A percentile compares a stretch with the other conserved stretches of the same genome.
Conservation (phyloP, 1,140 invertebrate genomes). For the Drosophila erecta region DNA sequence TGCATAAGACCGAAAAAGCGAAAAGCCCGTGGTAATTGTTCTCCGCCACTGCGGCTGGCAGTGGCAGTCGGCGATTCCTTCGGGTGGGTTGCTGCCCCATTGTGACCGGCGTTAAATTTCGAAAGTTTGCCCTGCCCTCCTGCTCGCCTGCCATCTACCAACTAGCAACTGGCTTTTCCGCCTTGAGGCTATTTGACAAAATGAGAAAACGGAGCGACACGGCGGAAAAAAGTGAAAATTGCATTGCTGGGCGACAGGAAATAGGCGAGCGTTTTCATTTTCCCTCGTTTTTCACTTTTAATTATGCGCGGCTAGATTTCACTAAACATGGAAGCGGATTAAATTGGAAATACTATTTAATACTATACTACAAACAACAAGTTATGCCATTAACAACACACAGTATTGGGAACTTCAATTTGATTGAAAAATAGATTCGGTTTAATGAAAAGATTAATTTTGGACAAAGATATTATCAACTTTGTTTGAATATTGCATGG, state of each 20-base stretch:
- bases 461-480: neutral
- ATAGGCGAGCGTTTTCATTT: conserved; percentile 46
- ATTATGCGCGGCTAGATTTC: conserved; percentile 38
- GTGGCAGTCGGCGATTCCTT: conserved; percentile 25
- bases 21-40: conserved; percentile 64
- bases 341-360: too few relatives aligned
- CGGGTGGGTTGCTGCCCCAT: conserved; percentile 40
- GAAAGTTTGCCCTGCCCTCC: conserved; percentile 68
- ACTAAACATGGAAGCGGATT: conserved; percentile 11
- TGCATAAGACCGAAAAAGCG: conserved; percentile 65
- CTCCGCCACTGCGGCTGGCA: conserved; percentile 43
- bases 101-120: conserved; percentile 79
- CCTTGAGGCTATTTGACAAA: conserved; percentile 67
- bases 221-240: conserved; percentile 46
- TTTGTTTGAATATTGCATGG: neutral
- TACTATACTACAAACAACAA: too few relatives aligned
- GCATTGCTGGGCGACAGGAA: conserved; percentile 47
- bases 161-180: conserved; percentile 11
- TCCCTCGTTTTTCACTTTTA: conserved; percentile 29
- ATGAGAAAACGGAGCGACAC: conserved; percentile 39
- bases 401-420: too few relatives aligned
- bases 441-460: neutral
- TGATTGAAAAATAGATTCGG: neutral
- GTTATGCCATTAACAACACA: neutral
- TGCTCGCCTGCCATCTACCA: conserved; percentile 7